A percentile compares a stretch with the other conserved stretches of the same genome.
Evolutionary conservation across 2,888 invertebrate genomes (phyloP).

Genomic region (Augochlorella aurata): DNA sequence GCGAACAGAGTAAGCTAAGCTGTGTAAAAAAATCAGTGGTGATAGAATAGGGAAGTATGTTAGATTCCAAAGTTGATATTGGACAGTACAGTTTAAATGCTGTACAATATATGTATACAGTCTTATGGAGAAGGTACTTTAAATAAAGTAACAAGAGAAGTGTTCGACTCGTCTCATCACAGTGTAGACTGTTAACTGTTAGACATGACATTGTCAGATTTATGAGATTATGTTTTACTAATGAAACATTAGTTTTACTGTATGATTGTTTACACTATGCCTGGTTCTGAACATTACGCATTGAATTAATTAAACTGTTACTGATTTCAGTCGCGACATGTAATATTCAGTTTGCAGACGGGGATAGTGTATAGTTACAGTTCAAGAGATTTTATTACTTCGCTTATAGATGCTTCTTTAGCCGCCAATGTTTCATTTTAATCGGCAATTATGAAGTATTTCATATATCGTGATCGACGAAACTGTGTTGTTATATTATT

Average conservation of each 20-base stretch:
- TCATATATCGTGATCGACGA: slow-evolving; percentile 18
- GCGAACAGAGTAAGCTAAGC: neutral
- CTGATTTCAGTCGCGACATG: neutral
- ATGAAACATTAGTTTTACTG: neutral
- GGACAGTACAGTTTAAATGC: slow-evolving; percentile 4
- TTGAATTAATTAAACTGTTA: slow-evolving; percentile 17
- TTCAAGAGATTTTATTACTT: slow-evolving; percentile 6
- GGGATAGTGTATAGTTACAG: neutral
- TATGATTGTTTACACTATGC: neutral
- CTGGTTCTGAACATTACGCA: neutral
- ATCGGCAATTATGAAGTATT: neutral
- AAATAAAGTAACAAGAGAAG: neutral
- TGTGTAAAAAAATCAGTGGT: neutral
- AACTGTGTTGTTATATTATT: slow-evolving; percentile 24
- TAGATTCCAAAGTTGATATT: neutral
- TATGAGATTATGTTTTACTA: neutral
- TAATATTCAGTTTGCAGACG: neutral
- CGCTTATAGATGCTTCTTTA: slow-evolving; percentile 2
- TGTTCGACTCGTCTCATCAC: neutral
- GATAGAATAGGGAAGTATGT: neutral
- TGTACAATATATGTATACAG: slow-evolving; percentile 5
- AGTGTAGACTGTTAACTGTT: slow-evolving; percentile 6
- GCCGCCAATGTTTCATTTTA: slow-evolving; percentile 10
- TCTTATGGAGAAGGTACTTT: slow-evolving; percentile 9
- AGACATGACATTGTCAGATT: neutral